These are phyloP conservation scores for Sinocyclocheilus anshuiensis DNA, from an alignment of 2,113 vertebrate genomes.

Conservation along the genomic window DNA sequence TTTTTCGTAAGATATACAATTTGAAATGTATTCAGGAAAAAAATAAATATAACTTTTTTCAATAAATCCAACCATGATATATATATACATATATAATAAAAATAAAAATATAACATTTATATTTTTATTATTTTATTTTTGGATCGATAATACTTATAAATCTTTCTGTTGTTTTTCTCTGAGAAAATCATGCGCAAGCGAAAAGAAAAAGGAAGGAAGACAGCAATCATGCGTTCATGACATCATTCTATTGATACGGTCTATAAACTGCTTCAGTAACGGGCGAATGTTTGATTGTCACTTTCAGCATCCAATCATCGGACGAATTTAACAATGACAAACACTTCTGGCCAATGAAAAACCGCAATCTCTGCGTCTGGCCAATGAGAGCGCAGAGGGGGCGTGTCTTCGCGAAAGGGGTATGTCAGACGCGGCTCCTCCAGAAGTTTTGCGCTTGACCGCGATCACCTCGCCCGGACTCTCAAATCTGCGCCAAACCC, in stretches of 20 bases:
- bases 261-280: neutral
- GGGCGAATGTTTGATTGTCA: slow-evolving; percentile 1
- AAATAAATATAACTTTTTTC: too few relatives aligned
- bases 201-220: neutral
- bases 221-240: slow-evolving; percentile 22
- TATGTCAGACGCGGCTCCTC: slow-evolving; percentile 20
- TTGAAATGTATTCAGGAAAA: too few relatives aligned
- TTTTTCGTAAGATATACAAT: too few relatives aligned
- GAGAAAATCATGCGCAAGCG: neutral
- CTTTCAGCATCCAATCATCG: neutral
- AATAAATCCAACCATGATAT: too few relatives aligned
- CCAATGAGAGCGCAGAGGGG: slow-evolving; percentile 47
- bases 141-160: neutral
- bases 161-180: neutral
- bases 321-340: neutral
- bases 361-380: too few relatives aligned
- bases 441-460: slow-evolving; percentile 41
- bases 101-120: too few relatives aligned
- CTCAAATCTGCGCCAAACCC: neutral
- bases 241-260: neutral
- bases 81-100: too few relatives aligned
- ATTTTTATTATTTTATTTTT: too few relatives aligned
- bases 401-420: slow-evolving; percentile 46
- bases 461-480: neutral
- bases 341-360: slow-evolving; percentile 38